Base-by-base conservation (phyloP, 2,113 vertebrate genomes). In the Callithrix jacchus region DNA sequence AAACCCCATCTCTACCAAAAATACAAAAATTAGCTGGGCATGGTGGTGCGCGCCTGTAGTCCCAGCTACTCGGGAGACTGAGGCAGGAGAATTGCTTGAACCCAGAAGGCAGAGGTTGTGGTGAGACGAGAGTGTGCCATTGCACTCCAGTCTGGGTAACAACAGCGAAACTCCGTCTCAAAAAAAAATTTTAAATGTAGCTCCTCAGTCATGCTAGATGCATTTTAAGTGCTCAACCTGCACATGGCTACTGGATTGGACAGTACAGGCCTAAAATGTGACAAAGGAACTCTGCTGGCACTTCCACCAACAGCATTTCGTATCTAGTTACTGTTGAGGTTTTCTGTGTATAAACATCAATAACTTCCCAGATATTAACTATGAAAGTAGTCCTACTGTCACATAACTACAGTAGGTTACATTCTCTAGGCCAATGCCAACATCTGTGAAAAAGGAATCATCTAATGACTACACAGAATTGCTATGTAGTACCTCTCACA, bases 381-480 rank as follows among this genome's bases (percentile, higher is more conserved):
- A 61, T 13, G 20, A 73, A 70, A 87, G 32, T 1, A 54, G 8
- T 21, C 68, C 80, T 52, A 54, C 11, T 58, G 85, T 64, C 68
- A 91, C 21, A 83, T 37, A 37, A 37, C 4, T 49, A 54, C 58
- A 23, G 5, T 21, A 66, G 37, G n/a, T 70, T 70, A 47, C n/a
- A 47, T 85, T 87, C 87, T 82, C 52, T 70, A 83, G 49, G 61
- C n/a, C 84, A 95, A 66, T 47, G n/a, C 61, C 81, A 83, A 76
- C 27, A 40, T 21, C 68, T 83, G 61, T 85, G 83, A 89, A 94
- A 93, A 96, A 58, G 3, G 11, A 87, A 89, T 56, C 68, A 86
- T 82, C 45, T 45, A 95, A 87, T n/a, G 80, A 96, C 45, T 64
- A 81, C 66, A 85, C 11, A 93, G 87, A 95, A 91, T 42, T 88